Evolutionary conservation across 2,797 vertebrate genomes (phyloP), one percentile per base, ranked within the genome.

Genomic region (Botia kubotai): DNA sequence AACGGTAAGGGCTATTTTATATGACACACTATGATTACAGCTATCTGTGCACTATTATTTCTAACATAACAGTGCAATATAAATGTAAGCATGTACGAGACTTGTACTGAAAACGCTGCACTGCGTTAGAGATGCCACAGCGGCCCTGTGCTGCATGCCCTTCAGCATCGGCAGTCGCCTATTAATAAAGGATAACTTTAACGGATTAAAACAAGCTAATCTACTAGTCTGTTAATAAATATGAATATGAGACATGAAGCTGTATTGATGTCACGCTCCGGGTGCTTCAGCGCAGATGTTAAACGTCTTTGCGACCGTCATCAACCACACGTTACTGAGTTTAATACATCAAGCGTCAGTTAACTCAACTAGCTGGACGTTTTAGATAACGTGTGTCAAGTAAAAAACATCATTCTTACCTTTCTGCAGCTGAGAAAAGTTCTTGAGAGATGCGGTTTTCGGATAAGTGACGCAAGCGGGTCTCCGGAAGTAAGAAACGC

Each of bases 391-490:
- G 7, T 78, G 21, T 60, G 39, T 13, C 16, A 5, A 46, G 26
- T 81, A 33, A 58, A 26, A 53, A 87, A 86, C 68, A 11, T 46
- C 23, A 57, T 55, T 75, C 36, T 70, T 71, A 69, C 55, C 3
- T 74, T 73, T 88, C 83, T 82, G 43, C 91, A 92, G 91, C 91
- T 93, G 82, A 74, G 84, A 87, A 90, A 90, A 76, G 89, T 92
- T 52, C 90, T 93, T 85, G 91, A 83, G 89, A 89, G 87, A 82
- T 93, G 84, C 88, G 86, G 89, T 87, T 86, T 89, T 83, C 88
- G 87, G 82, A 83, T 86, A 85, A 90, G 29, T 88, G 88, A 78
- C 84, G 84, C 89, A 87, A 88, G 91, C 83, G 86, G 87, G 88
- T 77, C 86, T 66, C 79, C 89, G 84, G 89, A 93, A 91, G 91